Conservation (phyloP, 1,140 invertebrate genomes). For the Drosophila setifemur region DNA sequence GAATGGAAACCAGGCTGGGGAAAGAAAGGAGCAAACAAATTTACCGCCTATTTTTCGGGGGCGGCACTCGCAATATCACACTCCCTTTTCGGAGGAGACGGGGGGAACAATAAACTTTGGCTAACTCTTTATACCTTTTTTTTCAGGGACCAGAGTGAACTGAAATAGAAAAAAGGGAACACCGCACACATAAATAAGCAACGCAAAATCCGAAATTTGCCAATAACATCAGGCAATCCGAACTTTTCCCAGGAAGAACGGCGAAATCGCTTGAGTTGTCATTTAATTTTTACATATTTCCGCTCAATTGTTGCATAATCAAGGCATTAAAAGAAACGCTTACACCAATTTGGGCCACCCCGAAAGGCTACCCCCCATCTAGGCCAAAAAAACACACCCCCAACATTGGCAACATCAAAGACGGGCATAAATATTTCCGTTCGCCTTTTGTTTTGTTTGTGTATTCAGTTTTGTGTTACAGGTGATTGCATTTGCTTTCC, state of each 20-base stretch:
- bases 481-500: conserved; percentile 69
- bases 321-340: conserved; percentile 64
- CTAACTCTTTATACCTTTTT: conserved; percentile 35
- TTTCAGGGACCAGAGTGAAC: conserved; percentile 8
- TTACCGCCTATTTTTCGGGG: conserved; percentile 43
- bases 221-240: conserved; percentile 42
- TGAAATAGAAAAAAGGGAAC: conserved; percentile 77
- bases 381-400: conserved; percentile 10
- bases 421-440: conserved; percentile 55
- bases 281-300: conserved; percentile 54
- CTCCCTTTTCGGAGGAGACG: neutral
- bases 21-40: conserved; percentile 48
- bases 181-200: conserved; percentile 72
- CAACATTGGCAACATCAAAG: conserved; percentile 75
- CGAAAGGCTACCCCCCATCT: neutral
- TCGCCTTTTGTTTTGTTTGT: conserved; percentile 66
- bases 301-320: conserved; percentile 59
- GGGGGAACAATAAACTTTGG: conserved; percentile 56
- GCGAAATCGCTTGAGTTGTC: conserved; percentile 53
- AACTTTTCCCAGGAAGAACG: conserved; percentile 23
- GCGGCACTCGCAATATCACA: conserved; percentile 23
- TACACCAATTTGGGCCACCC: conserved; percentile 32
- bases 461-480: conserved; percentile 76
- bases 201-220: conserved; percentile 64
- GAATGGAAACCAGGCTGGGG: neutral